Base-by-base conservation (phyloP, 2,113 vertebrate genomes). In the Mionectes macconnelli region DNA sequence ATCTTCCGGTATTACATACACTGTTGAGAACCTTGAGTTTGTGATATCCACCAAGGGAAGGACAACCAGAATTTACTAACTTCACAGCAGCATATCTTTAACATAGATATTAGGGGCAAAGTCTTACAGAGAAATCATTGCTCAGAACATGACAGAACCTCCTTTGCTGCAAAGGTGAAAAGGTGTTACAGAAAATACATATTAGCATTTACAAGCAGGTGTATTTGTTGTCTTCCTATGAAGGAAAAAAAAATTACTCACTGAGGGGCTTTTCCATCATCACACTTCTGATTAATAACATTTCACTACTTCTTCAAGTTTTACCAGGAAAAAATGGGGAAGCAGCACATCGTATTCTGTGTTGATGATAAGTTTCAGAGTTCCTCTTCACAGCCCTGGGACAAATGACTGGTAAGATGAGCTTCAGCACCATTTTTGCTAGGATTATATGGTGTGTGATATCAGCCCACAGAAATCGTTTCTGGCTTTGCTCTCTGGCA, bases 401-500 rank as follows among this genome's bases (percentile, higher is more conserved):
- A 73, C 66, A 91, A 78, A 60, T 40, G 44, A 75, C 62, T 78
- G 16, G 15, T 64, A 45, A 42, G 10, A 64, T 20, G 47, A 67
- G 22, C 16, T 76, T 79, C 76, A 62, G 85, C 47, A 75, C 50
- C 18, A 77, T 93, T 96, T 95, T 94, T 84, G 76, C 86, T 75
- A 86, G 68, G 76, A 90, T 96, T 94, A 78, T 56, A 78, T 68
- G 56, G 60, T 68, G 79, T 81, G 49, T 90, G 76, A 94, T 90
- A 94, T 90, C 80, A 89, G 93, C 64, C 40, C 85, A 75, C 30
- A 87, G 82, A 92, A 96, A 96, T 91, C 89, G 83, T 81, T 96
- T 87, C 96, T 97, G 96, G 96, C 96, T 96, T 94, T 9, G 0
- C 76, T 93, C 79, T 94, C 92, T 96, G 94, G 94, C 96, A 96